Percentiles rank a stretch among this genome's conserved stretches.
phyloP scores from a whole-genome alignment of 2,113 vertebrate species.

The Eublepharis macularius region DNA sequence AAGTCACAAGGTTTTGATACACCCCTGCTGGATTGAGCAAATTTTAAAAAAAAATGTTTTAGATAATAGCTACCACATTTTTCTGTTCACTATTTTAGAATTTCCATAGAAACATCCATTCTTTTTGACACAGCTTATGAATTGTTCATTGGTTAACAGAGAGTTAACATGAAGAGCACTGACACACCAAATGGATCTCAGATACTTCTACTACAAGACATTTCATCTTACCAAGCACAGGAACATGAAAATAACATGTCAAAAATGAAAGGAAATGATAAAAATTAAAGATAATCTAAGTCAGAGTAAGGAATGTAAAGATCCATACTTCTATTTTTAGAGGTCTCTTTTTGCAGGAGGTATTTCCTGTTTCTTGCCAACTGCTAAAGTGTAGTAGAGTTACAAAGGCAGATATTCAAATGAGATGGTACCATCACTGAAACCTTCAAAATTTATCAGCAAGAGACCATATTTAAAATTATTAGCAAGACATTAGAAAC shows the following conservation, averaged over 20 bases:
- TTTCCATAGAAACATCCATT: background rate
- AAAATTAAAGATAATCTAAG: background rate
- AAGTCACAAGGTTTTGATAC: background rate
- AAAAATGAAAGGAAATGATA: background rate
- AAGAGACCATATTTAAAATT: accelerated
- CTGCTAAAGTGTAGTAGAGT: no score
- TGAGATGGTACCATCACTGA: background rate
- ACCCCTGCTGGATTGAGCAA: background rate
- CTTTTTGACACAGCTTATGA: no score
- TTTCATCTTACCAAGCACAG: no score
- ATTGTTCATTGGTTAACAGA: background rate
- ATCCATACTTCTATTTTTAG: background rate
- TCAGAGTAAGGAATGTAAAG: background rate
- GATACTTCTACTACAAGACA: no score
- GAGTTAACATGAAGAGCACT: no score
- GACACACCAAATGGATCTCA: no score
- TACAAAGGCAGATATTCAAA: no score
- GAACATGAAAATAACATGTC: no score
- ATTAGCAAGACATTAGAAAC: background rate
- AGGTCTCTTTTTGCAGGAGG: background rate
- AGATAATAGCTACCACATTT: background rate
- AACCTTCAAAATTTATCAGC: accelerated
- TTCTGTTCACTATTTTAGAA: background rate
- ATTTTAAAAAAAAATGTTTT: background rate
- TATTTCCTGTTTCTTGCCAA: background rate